Evolutionary conservation across 2,113 vertebrate genomes (phyloP).

Genomic region (Catharus fuscescens): DNA sequence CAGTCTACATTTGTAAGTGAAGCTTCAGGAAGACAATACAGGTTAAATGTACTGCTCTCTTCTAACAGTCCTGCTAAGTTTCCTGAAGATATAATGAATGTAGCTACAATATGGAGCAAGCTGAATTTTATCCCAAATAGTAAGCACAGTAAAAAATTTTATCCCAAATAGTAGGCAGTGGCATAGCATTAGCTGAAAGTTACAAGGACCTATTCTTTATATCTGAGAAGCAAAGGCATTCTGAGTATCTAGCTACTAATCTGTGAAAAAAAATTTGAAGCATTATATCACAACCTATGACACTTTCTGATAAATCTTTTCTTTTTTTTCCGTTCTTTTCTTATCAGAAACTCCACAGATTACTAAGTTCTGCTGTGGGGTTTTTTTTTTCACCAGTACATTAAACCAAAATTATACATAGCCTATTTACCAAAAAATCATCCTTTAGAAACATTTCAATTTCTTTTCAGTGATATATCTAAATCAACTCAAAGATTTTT

Average conservation of each 20-base stretch:
- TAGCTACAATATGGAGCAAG: neutral
- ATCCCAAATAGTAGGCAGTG: neutral
- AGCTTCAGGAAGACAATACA: neutral
- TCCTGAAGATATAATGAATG: neutral
- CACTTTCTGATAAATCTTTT: neutral
- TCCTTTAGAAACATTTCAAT: neutral
- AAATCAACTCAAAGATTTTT: neutral
- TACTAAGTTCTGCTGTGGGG: neutral
- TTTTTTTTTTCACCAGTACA: rapidly evolving
- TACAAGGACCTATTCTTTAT: neutral
- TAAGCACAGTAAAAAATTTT: neutral
- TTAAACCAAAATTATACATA: neutral
- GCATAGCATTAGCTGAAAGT: neutral
- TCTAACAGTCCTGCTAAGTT: neutral
- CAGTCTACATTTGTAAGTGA: neutral
- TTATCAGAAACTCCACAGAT: neutral
- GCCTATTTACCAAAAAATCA: neutral
- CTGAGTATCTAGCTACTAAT: neutral
- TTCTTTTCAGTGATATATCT: neutral
- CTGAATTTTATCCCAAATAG: neutral
- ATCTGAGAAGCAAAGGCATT: neutral
- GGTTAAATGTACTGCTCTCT: neutral
- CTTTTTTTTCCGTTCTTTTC: neutral
- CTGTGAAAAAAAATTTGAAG: neutral
- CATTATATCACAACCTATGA: neutral